phyloP scores from a whole-genome alignment of 2,113 vertebrate genomes.

The Aspiorhynchus laticeps region DNA sequence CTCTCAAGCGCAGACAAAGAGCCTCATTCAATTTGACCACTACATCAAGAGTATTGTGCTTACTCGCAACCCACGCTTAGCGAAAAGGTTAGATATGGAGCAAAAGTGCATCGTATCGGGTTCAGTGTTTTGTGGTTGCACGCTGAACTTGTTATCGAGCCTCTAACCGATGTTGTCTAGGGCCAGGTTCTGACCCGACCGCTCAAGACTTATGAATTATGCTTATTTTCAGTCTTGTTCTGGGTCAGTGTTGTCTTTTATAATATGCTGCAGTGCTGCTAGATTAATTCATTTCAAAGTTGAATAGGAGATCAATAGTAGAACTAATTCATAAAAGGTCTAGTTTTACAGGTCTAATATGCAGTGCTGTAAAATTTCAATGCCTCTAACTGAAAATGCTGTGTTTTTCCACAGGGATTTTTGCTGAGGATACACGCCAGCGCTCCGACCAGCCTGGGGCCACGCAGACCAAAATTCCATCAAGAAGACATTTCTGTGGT shows the following conservation, averaged over 20 bases:
- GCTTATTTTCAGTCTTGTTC: neutral
- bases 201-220: neutral
- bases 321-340: slow-evolving; percentile 2
- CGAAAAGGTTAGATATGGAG: slow-evolving; percentile 6
- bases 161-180: neutral
- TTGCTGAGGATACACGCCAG: neutral
- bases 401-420: neutral
- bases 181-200: slow-evolving; percentile 11
- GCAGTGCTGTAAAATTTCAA: neutral
- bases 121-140: slow-evolving; percentile 9
- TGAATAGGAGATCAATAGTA: neutral
- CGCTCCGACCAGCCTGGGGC: neutral
- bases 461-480: slow-evolving; percentile 17
- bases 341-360: slow-evolving; percentile 6
- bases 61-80: neutral
- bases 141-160: neutral
- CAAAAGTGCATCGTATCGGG: neutral
- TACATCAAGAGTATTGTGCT: slow-evolving; percentile 13
- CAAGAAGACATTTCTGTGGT: slow-evolving; percentile 34
- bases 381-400: neutral
- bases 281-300: neutral
- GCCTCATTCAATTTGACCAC: slow-evolving; percentile 23
- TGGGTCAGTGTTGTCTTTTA: slow-evolving; percentile 10
- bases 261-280: neutral
- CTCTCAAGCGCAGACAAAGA: slow-evolving; percentile 36